These are phyloP conservation scores for Acrobeloides nanus DNA, from an alignment of 2,888 invertebrate genomes.

Conservation along the genomic window DNA sequence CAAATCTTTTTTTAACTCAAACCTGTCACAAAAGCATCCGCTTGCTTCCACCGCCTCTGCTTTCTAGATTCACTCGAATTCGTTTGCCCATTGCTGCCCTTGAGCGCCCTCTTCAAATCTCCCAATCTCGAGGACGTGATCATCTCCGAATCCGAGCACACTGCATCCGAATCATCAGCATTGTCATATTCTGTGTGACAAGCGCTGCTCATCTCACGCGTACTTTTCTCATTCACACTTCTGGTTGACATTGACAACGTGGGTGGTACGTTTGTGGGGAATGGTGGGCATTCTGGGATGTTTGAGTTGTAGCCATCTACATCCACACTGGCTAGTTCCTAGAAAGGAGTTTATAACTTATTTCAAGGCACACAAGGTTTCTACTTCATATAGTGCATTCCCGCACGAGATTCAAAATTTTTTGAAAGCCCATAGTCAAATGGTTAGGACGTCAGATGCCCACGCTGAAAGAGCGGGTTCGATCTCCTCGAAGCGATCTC, in stretches of 20 bases:
- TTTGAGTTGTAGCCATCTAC: slow-evolving; percentile 33
- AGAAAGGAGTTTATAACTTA: slow-evolving; percentile 5
- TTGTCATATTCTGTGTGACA: slow-evolving; percentile 52
- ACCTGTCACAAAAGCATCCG: too few relatives aligned
- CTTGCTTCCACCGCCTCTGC: not conserved
- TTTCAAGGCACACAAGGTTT: too few relatives aligned
- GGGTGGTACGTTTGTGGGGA: too few relatives aligned
- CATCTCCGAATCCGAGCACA: slow-evolving; percentile 28
- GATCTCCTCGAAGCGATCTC: too few relatives aligned
- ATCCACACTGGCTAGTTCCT: slow-evolving; percentile 26
- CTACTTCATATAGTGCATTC: too few relatives aligned
- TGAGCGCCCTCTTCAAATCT: slow-evolving; percentile 22
- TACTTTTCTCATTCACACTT: slow-evolving; percentile 15
- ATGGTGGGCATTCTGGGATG: slow-evolving; percentile 19
- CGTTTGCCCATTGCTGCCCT: not conserved
- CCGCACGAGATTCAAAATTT: too few relatives aligned
- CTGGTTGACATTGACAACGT: slow-evolving; percentile 14
- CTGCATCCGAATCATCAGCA: slow-evolving; percentile 31
- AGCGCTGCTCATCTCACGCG: slow-evolving; percentile 33
- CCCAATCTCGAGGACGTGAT: slow-evolving; percentile 17
- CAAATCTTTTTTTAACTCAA: too few relatives aligned
- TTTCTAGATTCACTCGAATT: slow-evolving; percentile 1
- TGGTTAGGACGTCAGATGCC: too few relatives aligned
- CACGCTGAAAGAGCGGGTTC: too few relatives aligned
- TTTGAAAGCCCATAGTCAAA: too few relatives aligned